A percentile compares a stretch with the other conserved stretches of the same genome.
These are phyloP conservation scores for Deroplatys truncata DNA, from an alignment of 2,888 invertebrate genomes.

Conservation along the genomic window DNA sequence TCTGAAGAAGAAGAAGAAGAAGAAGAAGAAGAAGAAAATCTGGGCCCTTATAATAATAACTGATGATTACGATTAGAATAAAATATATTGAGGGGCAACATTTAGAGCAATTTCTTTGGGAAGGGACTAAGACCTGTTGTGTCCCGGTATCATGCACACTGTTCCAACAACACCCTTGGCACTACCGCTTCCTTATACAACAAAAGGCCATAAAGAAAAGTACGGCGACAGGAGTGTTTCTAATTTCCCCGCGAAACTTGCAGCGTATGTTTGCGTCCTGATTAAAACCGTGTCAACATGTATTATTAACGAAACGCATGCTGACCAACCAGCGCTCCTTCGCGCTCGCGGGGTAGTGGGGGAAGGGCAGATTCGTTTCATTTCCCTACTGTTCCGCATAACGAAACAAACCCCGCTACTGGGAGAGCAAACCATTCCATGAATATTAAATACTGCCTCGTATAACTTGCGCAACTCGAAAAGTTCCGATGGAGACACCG, in stretches of 20 bases:
- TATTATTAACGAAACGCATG: neutral
- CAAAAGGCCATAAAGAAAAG: neutral
- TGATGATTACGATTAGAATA: too few species aligned
- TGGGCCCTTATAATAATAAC: too few species aligned
- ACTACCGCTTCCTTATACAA: neutral
- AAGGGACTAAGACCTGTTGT: too few species aligned
- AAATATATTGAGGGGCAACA: too few species aligned
- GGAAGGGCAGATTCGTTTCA: neutral
- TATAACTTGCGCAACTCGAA: conserved; percentile 3
- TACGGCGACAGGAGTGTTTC: neutral
- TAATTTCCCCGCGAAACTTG: neutral
- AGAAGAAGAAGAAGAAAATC: too few species aligned
- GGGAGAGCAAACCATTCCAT: conserved; percentile 6
- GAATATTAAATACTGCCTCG: conserved; percentile 13
- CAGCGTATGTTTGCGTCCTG: neutral
- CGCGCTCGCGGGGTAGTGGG: neutral
- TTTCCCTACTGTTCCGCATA: neutral
- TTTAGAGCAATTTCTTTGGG: too few species aligned
- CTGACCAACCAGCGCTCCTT: neutral
- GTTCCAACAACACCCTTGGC: neutral
- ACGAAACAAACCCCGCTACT: conserved; percentile 2
- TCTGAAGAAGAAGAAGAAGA: too few species aligned
- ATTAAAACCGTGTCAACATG: neutral
- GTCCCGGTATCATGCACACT: neutral
- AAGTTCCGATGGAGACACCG: neutral